Base-by-base conservation (phyloP, 2,113 vertebrate genomes). In the Cheirogaleus medius region DNA sequence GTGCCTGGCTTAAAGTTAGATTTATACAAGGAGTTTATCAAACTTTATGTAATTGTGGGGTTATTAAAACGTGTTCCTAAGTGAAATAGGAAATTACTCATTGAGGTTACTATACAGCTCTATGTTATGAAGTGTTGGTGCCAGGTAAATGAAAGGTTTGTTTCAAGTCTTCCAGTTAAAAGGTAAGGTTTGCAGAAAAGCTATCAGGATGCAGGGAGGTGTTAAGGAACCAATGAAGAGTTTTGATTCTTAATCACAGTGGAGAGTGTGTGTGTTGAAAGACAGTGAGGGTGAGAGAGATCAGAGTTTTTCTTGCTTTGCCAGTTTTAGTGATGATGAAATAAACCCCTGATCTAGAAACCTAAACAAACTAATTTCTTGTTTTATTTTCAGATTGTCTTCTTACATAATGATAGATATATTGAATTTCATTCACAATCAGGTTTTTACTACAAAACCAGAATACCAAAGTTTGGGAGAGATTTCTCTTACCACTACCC, bases 341-440 rank as follows among this genome's bases (percentile, higher is more conserved):
- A 39, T 87, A 94, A 92, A 34, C 0, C 3, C 5, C 76, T 87
- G 42, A 17, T 29, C 52, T 90, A 3, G 87, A 76, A 68, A 86
- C 12, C 42, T 68, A 49, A 74, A 34, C 94, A 85, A 94, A 64
- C 91, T 1, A 34, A 15, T 60, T 96, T 98, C 21, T 97, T 0
- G 25, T 98, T 96, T 98, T 17, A 17, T 83, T 98, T 98, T 84
- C 98, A 99, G 99, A 97, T 99, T 87, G 99, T 99, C 95, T 99
- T 99, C 97, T 98, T 99, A 95, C 99, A 99, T 78, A 99, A 99
- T 27, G 99, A 99, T 81, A 99, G 99, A 85, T 99, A 99, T 37
- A 99, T 99, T 25, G 99, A 99, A 97, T 99, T 99, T 97, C 99
- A 99, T 98, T 99, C 99, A 0, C 99, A 99, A 76, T 99, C 99